Base-by-base conservation (phyloP, 92 coral and sea anemone genomes). In the Parazoanthus darwini region DNA sequence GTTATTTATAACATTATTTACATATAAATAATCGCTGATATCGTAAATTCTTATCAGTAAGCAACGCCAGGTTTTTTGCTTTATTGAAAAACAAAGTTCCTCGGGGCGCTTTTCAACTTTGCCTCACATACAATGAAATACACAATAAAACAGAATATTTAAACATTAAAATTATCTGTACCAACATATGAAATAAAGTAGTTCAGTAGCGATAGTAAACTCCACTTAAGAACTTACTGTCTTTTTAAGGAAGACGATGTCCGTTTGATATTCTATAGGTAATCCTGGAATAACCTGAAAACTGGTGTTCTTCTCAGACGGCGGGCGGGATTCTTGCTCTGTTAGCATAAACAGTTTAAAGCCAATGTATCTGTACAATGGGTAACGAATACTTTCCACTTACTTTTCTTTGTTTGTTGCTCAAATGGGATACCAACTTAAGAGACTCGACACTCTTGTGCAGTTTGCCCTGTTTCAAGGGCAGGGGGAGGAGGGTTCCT, bases 181-280 rank as follows among this genome's bases (percentile, higher is more conserved):
- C 2, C 59, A 13, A 54, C 59, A 11, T 11, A 13, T 54, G 59
- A 54, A 54, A 11, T 54, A 11, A 54, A 54, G 59, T 54, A 54
- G 14, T 54, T 48, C 11, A 48, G 51, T 13, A 54, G 0, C 14
- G 14, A 18, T 54, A 15, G 59, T 54, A 75, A 78, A 78, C 81
- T 78, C 48, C 39, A 25, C 82, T 46, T 81, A 37, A 2, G 29
- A 20, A 8, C 22, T 9, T 89, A 92, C 94, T 82, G 88, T 91
- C 73, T 81, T 88, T 16, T 51, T 85, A 26, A 92, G 95, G 36
- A 88, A 87, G 16, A 79, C 74, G 29, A 83, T 51, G 82, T 92
- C 88, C 14, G 93, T 91, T 46, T 91, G 91, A 36, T 90, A 82
- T 74, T 80, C 95, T 58, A 88, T 22, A 0, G 93, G 67, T 38